Evolutionary conservation across 64 coral and sea anemone genomes (phyloP).

Genomic region (Cladopsammia gracilis): DNA sequence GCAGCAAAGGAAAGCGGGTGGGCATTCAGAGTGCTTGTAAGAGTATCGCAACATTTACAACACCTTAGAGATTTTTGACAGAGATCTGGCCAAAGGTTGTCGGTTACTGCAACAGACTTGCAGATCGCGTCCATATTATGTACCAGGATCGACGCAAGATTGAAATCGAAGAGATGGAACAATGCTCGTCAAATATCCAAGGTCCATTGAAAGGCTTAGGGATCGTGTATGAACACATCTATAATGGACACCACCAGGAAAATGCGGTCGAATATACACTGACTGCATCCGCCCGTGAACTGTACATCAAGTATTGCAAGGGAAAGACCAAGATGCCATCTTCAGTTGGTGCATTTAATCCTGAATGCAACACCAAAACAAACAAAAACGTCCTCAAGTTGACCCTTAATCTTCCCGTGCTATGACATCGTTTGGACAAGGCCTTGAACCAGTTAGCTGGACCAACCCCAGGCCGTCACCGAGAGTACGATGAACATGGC

Average conservation of each 20-base stretch:
- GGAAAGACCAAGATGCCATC: neutral
- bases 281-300: slow-evolving; percentile 11
- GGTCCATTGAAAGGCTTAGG: slow-evolving; percentile 5
- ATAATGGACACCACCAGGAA: slow-evolving; percentile 27
- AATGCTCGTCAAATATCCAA: too few species aligned
- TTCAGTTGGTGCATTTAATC: too few species aligned
- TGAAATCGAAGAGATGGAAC: too few species aligned
- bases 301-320: slow-evolving; percentile 51
- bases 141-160: neutral
- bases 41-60: slow-evolving; percentile 40
- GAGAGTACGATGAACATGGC: slow-evolving; percentile 21
- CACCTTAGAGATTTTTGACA: slow-evolving; percentile 48
- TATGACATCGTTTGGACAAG: slow-evolving; percentile 60
- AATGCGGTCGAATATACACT: too few species aligned
- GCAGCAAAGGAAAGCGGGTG: slow-evolving; percentile 52
- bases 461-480: slow-evolving; percentile 33
- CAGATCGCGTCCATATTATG: slow-evolving; percentile 27
- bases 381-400: slow-evolving; percentile 47
- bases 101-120: slow-evolving; percentile 30
- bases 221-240: slow-evolving; percentile 21
- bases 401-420: slow-evolving; percentile 17
- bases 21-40: slow-evolving; percentile 48
- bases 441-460: slow-evolving; percentile 28
- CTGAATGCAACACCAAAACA: too few species aligned
- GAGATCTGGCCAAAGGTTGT: slow-evolving; percentile 73